Evolutionary conservation across 2,888 invertebrate species (phyloP).

Genomic region (Barypeithes pellucidus): DNA sequence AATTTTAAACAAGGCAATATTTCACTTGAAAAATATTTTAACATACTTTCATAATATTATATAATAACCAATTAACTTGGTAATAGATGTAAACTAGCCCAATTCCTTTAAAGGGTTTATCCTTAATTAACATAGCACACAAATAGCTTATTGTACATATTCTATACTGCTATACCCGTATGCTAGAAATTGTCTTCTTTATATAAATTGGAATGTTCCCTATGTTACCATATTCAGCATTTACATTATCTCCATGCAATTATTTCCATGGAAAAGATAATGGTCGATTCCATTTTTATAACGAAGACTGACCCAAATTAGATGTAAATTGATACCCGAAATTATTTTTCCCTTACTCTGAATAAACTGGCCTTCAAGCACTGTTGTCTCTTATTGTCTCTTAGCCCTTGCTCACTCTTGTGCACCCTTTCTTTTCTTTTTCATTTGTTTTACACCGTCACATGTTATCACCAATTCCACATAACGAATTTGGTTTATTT

Average conservation of each 20-base stretch:
- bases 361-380: constrained; percentile 28
- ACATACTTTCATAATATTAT: too few species aligned
- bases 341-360: constrained; percentile 27
- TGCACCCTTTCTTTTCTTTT: constrained; percentile 54
- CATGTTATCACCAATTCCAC: constrained; percentile 61
- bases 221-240: constrained; percentile 4
- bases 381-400: constrained; percentile 45
- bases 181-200: constrained; percentile 40
- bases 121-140: constrained; percentile 24
- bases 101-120: neutral
- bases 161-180: constrained; percentile 37
- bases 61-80: too few species aligned
- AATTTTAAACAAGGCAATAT: too few species aligned
- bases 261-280: neutral
- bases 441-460: constrained; percentile 46
- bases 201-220: constrained; percentile 35
- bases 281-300: constrained; percentile 30
- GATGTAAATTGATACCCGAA: constrained; percentile 30
- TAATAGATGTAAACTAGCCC: neutral
- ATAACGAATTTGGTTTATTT: constrained; percentile 62
- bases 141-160: constrained; percentile 44
- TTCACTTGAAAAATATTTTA: too few species aligned
- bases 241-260: neutral
- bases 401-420: constrained; percentile 52
- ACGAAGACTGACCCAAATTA: constrained; percentile 24